phyloP scores from a whole-genome alignment of 2,888 invertebrate genomes.

The Phyllotreta cruciferae region DNA sequence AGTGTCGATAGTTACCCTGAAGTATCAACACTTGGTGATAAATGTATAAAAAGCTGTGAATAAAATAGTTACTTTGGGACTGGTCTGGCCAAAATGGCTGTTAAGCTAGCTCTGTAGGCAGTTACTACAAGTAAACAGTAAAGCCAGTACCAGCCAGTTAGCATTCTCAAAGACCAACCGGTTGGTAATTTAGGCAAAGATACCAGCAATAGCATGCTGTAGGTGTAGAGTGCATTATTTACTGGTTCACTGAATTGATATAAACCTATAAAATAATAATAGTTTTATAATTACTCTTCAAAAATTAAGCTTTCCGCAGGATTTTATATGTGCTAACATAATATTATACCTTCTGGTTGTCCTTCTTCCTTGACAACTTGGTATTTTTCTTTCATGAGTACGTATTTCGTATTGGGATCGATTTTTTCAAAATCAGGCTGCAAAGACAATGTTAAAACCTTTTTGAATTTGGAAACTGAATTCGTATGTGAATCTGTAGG shows the following conservation, averaged over 20 bases:
- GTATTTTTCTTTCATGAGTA: slow-evolving; percentile 52
- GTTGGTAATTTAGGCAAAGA: slow-evolving; percentile 78
- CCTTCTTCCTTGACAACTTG: slow-evolving; percentile 48
- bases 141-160: slow-evolving; percentile 89
- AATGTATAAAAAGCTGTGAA: neutral
- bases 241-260: slow-evolving; percentile 76
- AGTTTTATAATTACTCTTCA: neutral
- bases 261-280: slow-evolving; percentile 54
- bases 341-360: slow-evolving; percentile 55
- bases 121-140: slow-evolving; percentile 82
- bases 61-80: slow-evolving; percentile 65
- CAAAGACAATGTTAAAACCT: slow-evolving; percentile 47
- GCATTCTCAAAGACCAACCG: slow-evolving; percentile 80
- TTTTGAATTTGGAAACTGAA: slow-evolving; percentile 40
- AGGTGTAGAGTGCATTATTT: slow-evolving; percentile 80
- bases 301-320: no score
- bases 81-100: slow-evolving; percentile 82
- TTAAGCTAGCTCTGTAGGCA: slow-evolving; percentile 84
- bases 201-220: slow-evolving; percentile 81
- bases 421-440: slow-evolving; percentile 45
- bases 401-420: slow-evolving; percentile 51
- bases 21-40: slow-evolving; percentile 29
- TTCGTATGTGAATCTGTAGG: slow-evolving; percentile 15
- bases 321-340: neutral
- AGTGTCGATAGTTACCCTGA: slow-evolving; percentile 80